Evolutionary conservation across 2,888 invertebrate species (phyloP).

Genomic region (Andrena chrysosceles): DNA sequence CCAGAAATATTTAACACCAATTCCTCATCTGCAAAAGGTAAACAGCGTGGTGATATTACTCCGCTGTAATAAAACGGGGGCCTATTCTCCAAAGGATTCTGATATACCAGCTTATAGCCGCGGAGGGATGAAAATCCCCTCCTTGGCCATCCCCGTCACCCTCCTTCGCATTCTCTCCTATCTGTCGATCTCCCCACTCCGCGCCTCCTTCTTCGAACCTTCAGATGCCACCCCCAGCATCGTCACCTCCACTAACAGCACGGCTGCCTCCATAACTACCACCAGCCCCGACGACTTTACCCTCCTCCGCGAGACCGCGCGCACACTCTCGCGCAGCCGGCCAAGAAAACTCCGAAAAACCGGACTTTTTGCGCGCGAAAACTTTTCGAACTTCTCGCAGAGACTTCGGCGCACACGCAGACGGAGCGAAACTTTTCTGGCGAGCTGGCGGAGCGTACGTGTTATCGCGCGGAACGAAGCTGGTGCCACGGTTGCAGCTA

Average conservation of each 20-base stretch:
- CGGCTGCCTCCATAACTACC: slow-evolving; percentile 59
- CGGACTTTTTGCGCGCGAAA: slow-evolving; percentile 79
- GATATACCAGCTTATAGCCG: slow-evolving; percentile 50
- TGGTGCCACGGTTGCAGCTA: slow-evolving; percentile 8
- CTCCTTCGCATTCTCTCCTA: slow-evolving; percentile 60
- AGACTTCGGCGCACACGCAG: slow-evolving; percentile 45
- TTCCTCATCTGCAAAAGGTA: slow-evolving; percentile 1
- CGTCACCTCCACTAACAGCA: slow-evolving; percentile 63
- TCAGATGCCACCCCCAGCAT: slow-evolving; percentile 71
- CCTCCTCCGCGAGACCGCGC: slow-evolving; percentile 59
- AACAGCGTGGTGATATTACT: no score
- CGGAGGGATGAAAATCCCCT: slow-evolving; percentile 54
- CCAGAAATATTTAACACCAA: slow-evolving; percentile 26
- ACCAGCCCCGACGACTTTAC: slow-evolving; percentile 61
- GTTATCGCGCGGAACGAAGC: slow-evolving; percentile 35
- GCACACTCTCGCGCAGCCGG: slow-evolving; percentile 66
- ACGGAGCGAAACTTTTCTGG: slow-evolving; percentile 54
- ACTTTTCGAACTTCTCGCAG: slow-evolving; percentile 74
- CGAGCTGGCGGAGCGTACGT: slow-evolving; percentile 28
- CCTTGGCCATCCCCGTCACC: slow-evolving; percentile 33
- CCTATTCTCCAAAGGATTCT: slow-evolving; percentile 56
- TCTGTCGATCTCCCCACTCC: slow-evolving; percentile 67
- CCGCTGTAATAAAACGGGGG: slow-evolving; percentile 22
- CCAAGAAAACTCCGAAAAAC: slow-evolving; percentile 76
- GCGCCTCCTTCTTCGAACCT: slow-evolving; percentile 65